Evolutionary conservation across 2,113 vertebrate species (phyloP).

Genomic region (Pionites leucogaster): DNA sequence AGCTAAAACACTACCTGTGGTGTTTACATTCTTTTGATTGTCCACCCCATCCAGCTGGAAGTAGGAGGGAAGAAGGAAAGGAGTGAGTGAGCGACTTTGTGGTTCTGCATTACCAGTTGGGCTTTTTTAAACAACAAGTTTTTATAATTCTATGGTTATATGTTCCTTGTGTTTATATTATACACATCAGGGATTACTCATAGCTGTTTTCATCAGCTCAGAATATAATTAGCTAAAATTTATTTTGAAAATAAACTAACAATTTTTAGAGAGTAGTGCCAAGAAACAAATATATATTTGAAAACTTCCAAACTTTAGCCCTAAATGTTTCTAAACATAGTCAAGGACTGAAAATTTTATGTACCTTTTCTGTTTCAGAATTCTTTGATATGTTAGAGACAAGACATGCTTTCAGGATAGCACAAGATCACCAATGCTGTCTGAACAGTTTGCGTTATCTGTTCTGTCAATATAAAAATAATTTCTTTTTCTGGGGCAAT

Average conservation of each 20-base stretch:
- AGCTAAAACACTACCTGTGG: background rate
- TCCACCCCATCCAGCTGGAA: background rate
- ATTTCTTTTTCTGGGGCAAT: background rate
- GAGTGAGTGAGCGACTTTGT: accelerated
- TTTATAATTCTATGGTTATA: background rate
- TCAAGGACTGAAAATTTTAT: background rate
- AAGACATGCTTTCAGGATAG: background rate
- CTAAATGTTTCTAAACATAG: background rate
- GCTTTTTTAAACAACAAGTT: background rate
- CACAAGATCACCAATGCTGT: background rate
- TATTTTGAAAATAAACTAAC: background rate
- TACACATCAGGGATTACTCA: background rate
- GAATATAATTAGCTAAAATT: background rate
- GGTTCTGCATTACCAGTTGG: background rate
- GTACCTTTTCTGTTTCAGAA: background rate
- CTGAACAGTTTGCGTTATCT: background rate
- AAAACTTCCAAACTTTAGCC: background rate
- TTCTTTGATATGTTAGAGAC: background rate
- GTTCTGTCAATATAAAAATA: background rate
- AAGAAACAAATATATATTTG: background rate
- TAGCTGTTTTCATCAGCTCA: background rate
- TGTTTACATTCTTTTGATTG: background rate
- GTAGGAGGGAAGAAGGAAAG: background rate
- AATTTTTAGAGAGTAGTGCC: background rate
- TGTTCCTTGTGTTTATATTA: background rate